Evolutionary conservation across 2,888 invertebrate species (phyloP), one percentile per base, ranked within the genome.

Genomic region (Pollenia labialis): DNA sequence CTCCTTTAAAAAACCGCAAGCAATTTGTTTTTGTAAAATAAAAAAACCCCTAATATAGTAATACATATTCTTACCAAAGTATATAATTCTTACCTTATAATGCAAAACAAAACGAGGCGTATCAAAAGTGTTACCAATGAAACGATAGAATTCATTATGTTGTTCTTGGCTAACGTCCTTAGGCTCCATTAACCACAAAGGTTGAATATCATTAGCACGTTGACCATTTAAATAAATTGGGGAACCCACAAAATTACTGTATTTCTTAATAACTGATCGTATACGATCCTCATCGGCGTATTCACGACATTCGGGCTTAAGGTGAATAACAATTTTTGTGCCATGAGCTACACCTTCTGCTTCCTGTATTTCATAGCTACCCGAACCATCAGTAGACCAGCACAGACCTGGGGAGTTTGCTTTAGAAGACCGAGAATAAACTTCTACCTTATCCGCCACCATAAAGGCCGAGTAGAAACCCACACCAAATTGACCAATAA

Each of bases 391-490:
- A 77, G 98, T 98, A 52, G 94, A 94, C 99, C 99, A 99, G 91
- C 96, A 96, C 90, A 96, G 96, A 1, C 98, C 98, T 12, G 95
- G 94, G 0, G 96, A 95, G 87, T 95, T 95, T 4, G 93, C 92
- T 68, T 94, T 93, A 82, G 96, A 95, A 81, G 97, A 96, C 91
- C 95, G 95, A 2, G 98, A 97, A 92, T 94, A 99, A 0, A 99
- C 99, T 91, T 98, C 98, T 42, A 99, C 98, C 92, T 96, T 97
- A 90, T 98, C 97, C 32, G 98, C 98, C 4, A 99, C 99, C 98
- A 99, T 99, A 92, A 99, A 99, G 0, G 97, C 96, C 14, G 99
- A 99, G 93, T 99, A 99, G 93, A 99, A 99, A 1, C 99, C 99
- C 18, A 99, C 99, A 89, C 99, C 99, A 94, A 99, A 99, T 93